A percentile compares a stretch with the other conserved stretches of the same genome.
These are phyloP conservation scores for Amphipoea oculea DNA, from an alignment of 2,888 invertebrate genomes.

Conservation along the genomic window DNA sequence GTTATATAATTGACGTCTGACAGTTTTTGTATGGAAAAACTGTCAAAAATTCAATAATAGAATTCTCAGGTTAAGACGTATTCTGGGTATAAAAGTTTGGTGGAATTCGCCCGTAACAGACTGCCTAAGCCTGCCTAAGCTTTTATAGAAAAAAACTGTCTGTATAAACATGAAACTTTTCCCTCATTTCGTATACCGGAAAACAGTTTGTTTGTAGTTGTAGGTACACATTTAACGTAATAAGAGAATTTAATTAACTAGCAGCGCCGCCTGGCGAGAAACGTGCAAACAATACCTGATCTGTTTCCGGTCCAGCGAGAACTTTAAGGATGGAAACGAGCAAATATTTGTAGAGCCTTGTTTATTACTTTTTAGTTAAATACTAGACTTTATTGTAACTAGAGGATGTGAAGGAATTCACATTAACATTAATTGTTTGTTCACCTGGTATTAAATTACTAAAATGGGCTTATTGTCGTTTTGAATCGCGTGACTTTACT, in stretches of 20 bases:
- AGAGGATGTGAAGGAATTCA: not conserved
- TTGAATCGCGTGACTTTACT: not conserved
- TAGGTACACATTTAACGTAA: conserved; percentile 21
- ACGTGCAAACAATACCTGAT: conserved; percentile 29
- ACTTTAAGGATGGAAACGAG: conserved; percentile 32
- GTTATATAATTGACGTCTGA: too few relatives aligned
- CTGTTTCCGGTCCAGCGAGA: conserved; percentile 39
- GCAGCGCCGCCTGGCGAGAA: conserved; percentile 23
- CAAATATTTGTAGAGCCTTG: conserved; percentile 38
- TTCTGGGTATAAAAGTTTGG: too few relatives aligned
- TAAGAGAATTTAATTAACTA: conserved; percentile 48
- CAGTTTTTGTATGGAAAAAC: too few relatives aligned
- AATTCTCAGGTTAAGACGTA: not conserved
- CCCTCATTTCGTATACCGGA: conserved; percentile 3
- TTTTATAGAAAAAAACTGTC: not conserved
- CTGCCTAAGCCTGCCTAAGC: too few relatives aligned
- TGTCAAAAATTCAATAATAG: too few relatives aligned
- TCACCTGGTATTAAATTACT: not conserved
- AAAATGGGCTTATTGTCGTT: not conserved
- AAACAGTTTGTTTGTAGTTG: conserved; percentile 25
- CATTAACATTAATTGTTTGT: not conserved
- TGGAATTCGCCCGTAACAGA: not conserved
- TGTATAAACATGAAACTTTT: conserved; percentile 6
- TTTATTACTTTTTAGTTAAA: conserved; percentile 16
- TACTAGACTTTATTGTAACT: not conserved